Base-by-base conservation (phyloP, 2,888 invertebrate species). In the Chrysomela aeneicollis region DNA sequence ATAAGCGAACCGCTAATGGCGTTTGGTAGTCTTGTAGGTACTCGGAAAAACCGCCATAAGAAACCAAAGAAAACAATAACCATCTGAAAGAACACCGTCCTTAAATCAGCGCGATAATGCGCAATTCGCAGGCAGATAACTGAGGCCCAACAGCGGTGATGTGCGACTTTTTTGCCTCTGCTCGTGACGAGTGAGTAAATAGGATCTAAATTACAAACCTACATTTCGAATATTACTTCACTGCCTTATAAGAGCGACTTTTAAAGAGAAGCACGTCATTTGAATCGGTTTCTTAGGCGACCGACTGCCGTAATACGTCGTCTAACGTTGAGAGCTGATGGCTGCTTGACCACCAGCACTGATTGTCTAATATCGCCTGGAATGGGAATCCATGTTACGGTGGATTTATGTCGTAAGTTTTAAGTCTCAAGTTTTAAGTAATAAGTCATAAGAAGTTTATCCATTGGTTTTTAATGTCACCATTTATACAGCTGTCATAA, bases 291-390 rank as follows among this genome's bases (percentile, higher is more conserved):
- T 64, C 65, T 69, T 65, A 57, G 63, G 49, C 63, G 61, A 65
- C 67, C 66, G 67, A 63, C 66, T 64, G 64, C 70, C 35, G 59
- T 70, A 70, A 69, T 69, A 67, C 61, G 65, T 71, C 69, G 65
- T 71, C 69, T 68, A 72, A 71, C 66, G 72, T 72, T 69, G 63
- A 64, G 65, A 61, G 60, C 49, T 66, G 66, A 65, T 68, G n/a
- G n/a, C n/a, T 62, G 51, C 62, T 66, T 77, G 78, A 79, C 79
- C 78, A 79, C 78, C 79, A 68, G 78, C 78, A 78, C 78, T 77
- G 79, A 79, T 78, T 79, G 75, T 77, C 77, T 77, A 78, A 77
- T 78, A 76, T 73, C 64, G 73, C 77, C 77, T 68, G 66, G 76
- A 77, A 78, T 77, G 77, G 78, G 8, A 12, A 42, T 42, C 42